Evolutionary conservation across 2,113 vertebrate genomes (phyloP).

Genomic region (Toxotes jaculatrix): DNA sequence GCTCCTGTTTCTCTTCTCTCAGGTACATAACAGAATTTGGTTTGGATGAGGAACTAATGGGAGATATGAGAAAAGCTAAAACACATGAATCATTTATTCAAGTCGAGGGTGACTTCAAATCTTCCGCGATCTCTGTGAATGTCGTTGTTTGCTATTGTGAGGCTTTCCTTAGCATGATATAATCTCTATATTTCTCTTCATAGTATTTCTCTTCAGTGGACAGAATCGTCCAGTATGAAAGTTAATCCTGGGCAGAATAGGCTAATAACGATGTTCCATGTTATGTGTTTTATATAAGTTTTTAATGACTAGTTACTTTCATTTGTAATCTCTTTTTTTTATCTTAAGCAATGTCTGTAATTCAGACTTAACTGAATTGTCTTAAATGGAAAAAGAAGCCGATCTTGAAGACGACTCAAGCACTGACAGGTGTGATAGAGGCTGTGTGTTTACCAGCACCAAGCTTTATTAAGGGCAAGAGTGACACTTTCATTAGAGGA

Average conservation of each 20-base stretch:
- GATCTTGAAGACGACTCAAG: background rate
- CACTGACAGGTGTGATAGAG: conserved; percentile 17
- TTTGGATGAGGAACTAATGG: conserved; percentile 38
- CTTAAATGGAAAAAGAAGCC: background rate
- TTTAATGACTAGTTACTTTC: background rate
- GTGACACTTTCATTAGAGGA: conserved; percentile 56
- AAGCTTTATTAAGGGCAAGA: conserved; percentile 22
- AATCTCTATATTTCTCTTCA: background rate
- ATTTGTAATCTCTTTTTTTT: background rate
- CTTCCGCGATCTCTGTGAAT: background rate
- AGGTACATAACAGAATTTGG: conserved; percentile 15
- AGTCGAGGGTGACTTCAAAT: background rate
- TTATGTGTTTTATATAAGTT: background rate
- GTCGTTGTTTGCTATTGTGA: background rate
- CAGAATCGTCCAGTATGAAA: background rate
- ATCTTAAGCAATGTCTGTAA: background rate
- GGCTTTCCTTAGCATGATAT: background rate
- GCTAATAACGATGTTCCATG: background rate
- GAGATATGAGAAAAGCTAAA: conserved; percentile 48
- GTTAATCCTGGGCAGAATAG: background rate
- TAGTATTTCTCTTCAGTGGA: background rate
- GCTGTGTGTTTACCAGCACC: background rate
- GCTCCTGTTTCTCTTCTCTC: conserved; percentile 3
- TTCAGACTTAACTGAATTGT: background rate
- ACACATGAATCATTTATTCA: conserved; percentile 40